Conservation (phyloP, 1,140 invertebrate genomes). For the Cydia pomonella region DNA sequence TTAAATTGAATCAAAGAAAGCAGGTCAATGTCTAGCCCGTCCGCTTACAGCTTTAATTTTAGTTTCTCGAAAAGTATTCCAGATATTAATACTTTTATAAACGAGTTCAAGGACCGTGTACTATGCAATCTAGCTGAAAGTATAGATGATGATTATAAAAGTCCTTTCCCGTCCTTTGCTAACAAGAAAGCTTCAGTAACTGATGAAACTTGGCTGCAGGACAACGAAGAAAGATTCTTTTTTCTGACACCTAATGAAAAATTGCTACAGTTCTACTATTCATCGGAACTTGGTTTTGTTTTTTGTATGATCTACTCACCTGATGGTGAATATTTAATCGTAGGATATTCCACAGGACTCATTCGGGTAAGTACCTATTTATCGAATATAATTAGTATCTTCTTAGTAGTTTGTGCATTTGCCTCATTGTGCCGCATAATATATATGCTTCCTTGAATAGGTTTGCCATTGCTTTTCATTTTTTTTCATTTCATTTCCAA, state of each 20-base stretch:
- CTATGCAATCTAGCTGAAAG: conserved; percentile 49
- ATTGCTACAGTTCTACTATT: conserved; percentile 50
- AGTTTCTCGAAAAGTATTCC: conserved; percentile 18
- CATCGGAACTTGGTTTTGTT: conserved; percentile 63
- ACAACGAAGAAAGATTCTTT: conserved; percentile 62
- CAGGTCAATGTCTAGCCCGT: not conserved
- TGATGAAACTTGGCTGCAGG: conserved; percentile 56
- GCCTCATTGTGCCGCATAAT: too few species aligned
- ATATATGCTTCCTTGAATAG: not conserved
- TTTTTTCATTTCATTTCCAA: too few species aligned
- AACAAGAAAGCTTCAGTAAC: conserved; percentile 46
- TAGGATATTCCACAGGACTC: conserved; percentile 65
- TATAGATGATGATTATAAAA: conserved; percentile 41
- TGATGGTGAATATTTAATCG: conserved; percentile 58
- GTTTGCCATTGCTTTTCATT: too few species aligned
- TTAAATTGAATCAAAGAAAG: not conserved
- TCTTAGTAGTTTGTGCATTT: too few species aligned
- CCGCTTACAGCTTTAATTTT: not conserved
- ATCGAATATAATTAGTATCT: too few species aligned
- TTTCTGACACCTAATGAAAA: conserved; percentile 58
- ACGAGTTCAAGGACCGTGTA: conserved; percentile 60
- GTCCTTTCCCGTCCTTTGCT: conserved; percentile 60
- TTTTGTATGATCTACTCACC: conserved; percentile 58
- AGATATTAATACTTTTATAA: conserved; percentile 58
- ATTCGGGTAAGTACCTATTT: conserved; percentile 57